These are phyloP conservation scores for Synergus gifuensis DNA, from an alignment of 2,888 invertebrate species.

Conservation along the genomic window DNA sequence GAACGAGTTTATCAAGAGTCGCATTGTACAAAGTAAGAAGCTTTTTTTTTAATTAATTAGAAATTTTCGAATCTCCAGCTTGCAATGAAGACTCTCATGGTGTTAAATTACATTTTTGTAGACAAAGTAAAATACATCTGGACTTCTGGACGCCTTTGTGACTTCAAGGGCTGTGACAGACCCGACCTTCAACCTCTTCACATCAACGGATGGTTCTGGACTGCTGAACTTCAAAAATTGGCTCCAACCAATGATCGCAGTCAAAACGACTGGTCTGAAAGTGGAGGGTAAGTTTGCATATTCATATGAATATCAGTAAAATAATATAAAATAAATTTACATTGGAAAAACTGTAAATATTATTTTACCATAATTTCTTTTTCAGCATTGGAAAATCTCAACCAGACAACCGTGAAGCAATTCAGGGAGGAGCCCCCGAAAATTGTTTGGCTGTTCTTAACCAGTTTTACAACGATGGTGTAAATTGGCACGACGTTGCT, in stretches of 20 bases:
- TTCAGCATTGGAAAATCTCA: constrained; percentile 87
- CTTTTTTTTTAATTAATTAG: constrained; percentile 13
- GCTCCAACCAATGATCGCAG: constrained; percentile 89
- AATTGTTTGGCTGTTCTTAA: constrained; percentile 92
- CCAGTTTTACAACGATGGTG: constrained; percentile 94
- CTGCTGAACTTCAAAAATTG: constrained; percentile 90
- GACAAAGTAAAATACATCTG: constrained; percentile 91
- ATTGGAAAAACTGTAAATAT: background rate
- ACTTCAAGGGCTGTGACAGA: constrained; percentile 93
- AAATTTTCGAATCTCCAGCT: background rate
- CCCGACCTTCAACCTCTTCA: constrained; percentile 89
- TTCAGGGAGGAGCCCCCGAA: constrained; percentile 90
- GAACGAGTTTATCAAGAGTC: constrained; percentile 92
- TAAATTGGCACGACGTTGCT: constrained; percentile 94
- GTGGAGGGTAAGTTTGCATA: constrained; percentile 82
- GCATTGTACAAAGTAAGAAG: constrained; percentile 86
- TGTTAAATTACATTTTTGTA: constrained; percentile 55
- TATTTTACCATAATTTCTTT: constrained; percentile 40
- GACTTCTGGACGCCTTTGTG: constrained; percentile 93
- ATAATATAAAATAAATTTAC: constrained; percentile 30
- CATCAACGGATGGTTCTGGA: constrained; percentile 96
- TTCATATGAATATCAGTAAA: background rate
- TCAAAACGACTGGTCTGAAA: constrained; percentile 93
- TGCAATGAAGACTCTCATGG: background rate
- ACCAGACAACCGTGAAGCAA: constrained; percentile 91